phyloP scores from a whole-genome alignment of 2,888 invertebrate genomes.

The Aromia moschata region DNA sequence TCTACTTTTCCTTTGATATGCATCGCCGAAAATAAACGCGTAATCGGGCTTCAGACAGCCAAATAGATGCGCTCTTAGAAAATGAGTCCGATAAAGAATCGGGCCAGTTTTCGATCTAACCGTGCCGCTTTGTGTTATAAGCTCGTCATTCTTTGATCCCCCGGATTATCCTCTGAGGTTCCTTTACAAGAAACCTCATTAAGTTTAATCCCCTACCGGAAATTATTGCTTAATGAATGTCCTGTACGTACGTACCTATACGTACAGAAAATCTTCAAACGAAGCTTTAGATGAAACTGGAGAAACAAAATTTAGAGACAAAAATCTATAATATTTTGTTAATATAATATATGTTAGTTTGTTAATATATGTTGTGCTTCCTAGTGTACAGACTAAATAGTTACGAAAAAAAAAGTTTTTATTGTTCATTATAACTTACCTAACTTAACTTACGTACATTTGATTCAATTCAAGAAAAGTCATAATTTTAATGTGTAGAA shows the following conservation, averaged over 20 bases:
- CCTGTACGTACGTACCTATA: not conserved
- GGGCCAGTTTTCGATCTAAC: constrained; percentile 23
- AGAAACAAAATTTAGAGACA: too few relatives aligned
- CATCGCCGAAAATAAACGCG: constrained; percentile 25
- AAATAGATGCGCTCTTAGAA: constrained; percentile 23
- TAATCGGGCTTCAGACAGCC: constrained; percentile 24
- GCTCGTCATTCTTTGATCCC: constrained; percentile 19
- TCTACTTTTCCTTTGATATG: constrained; percentile 28
- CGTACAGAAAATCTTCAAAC: too few relatives aligned
- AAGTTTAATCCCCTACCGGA: constrained; percentile 7
- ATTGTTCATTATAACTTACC: too few relatives aligned
- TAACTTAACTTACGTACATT: too few relatives aligned
- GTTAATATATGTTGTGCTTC: too few relatives aligned
- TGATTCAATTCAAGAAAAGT: too few relatives aligned
- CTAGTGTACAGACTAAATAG: too few relatives aligned
- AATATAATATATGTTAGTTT: too few relatives aligned
- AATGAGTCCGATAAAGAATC: constrained; percentile 22
- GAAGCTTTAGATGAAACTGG: too few relatives aligned
- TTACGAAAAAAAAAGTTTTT: too few relatives aligned
- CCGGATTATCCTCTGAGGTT: constrained; percentile 6
- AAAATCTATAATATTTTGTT: too few relatives aligned
- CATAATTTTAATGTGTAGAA: too few relatives aligned
- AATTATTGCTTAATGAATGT: constrained; percentile 1
- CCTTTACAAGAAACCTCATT: constrained; percentile 1
- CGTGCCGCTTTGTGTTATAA: constrained; percentile 15